Evolutionary conservation across 1,140 invertebrate genomes (phyloP).

Genomic region (Luehdorfia chinensis): DNA sequence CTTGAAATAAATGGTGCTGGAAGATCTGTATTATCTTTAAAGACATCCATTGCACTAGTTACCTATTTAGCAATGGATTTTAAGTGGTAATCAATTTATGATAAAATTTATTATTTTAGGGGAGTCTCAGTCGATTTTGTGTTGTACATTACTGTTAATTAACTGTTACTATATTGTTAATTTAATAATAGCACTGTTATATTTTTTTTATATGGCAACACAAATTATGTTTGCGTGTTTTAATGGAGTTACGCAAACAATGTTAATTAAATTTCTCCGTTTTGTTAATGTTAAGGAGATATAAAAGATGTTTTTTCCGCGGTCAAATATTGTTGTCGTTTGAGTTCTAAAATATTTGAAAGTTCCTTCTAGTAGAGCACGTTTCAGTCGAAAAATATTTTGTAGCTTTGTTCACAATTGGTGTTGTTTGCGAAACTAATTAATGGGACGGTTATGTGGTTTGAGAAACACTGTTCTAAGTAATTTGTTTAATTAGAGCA

Average conservation of each 20-base stretch:
- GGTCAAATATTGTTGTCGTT: no score
- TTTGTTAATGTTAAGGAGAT: conserved; percentile 15
- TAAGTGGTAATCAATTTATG: conserved; percentile 28
- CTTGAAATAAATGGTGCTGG: conserved; percentile 59
- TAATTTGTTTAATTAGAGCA: conserved; percentile 55
- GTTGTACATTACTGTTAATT: neutral
- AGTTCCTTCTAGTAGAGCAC: no score
- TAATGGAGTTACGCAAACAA: conserved; percentile 8
- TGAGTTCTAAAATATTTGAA: no score
- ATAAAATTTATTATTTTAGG: conserved; percentile 30
- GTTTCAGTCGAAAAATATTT: no score
- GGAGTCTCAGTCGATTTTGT: conserved; percentile 24
- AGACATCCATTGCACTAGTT: conserved; percentile 22
- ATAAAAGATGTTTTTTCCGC: conserved; percentile 9
- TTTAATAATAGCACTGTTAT: neutral
- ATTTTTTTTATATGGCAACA: conserved; percentile 3
- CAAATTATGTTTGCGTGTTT: conserved; percentile 7
- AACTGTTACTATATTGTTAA: conserved; percentile 8
- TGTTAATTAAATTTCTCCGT: conserved; percentile 11
- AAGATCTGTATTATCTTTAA: conserved; percentile 62
- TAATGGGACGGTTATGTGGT: conserved; percentile 36
- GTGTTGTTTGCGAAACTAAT: conserved; percentile 26
- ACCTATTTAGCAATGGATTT: conserved; percentile 24
- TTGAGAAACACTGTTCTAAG: conserved; percentile 73
- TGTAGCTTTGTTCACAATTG: conserved; percentile 16